phyloP scores from a whole-genome alignment of 1,140 invertebrate genomes.

The Drosophila navojoa region DNA sequence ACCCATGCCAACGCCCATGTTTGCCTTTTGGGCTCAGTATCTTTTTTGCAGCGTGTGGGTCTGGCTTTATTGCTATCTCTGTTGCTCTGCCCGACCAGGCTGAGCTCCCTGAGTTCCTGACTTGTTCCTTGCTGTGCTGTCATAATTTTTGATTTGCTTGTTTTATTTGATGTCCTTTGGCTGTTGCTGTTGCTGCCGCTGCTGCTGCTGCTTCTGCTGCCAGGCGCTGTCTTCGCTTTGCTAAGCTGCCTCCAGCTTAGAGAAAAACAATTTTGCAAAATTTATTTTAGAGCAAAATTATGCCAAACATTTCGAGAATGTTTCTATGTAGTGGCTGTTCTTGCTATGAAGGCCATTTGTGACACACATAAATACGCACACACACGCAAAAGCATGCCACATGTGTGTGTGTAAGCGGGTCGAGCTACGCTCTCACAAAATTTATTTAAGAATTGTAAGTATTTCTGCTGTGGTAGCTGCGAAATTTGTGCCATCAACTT shows the following conservation, averaged over 20 bases:
- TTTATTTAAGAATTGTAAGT: constrained; percentile 80
- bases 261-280: constrained; percentile 82
- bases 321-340: constrained; percentile 72
- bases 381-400: constrained; percentile 30
- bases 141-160: constrained; percentile 83
- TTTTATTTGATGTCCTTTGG: constrained; percentile 81
- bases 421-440: constrained; percentile 55
- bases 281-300: constrained; percentile 83
- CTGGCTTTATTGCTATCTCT: constrained; percentile 22
- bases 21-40: constrained; percentile 57
- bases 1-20: constrained; percentile 12
- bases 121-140: constrained; percentile 75
- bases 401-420: constrained; percentile 33
- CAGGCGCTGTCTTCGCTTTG: constrained; percentile 45
- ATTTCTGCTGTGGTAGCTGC: constrained; percentile 68
- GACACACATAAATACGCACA: constrained; percentile 32
- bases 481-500: constrained; percentile 72
- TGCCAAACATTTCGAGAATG: constrained; percentile 81
- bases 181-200: constrained; percentile 35
- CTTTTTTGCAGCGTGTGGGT: constrained; percentile 23
- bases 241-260: constrained; percentile 79
- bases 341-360: constrained; percentile 56
- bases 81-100: constrained; percentile 27
- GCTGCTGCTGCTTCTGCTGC: constrained; percentile 20
- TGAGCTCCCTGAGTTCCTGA: constrained; percentile 30